These are phyloP conservation scores for Chrysolina haemoptera DNA, from an alignment of 2,888 invertebrate genomes.

Conservation along the genomic window DNA sequence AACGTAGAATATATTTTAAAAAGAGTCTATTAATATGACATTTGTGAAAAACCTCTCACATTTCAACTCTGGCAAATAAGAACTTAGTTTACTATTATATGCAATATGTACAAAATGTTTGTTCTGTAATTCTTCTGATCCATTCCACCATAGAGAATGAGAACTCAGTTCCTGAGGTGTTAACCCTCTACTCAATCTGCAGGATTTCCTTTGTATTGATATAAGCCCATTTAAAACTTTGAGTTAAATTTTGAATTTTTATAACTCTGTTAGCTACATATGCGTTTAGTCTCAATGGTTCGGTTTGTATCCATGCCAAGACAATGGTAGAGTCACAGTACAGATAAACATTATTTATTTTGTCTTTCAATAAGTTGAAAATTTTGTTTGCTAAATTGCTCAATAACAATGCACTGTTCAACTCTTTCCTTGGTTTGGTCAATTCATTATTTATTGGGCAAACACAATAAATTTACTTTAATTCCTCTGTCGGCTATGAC, in stretches of 20 bases:
- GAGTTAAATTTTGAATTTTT: background rate
- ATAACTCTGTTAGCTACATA: constrained; percentile 4
- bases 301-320: constrained; percentile 15
- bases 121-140: background rate
- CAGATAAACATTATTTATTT: constrained; percentile 7
- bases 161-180: constrained; percentile 14
- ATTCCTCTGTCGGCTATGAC: background rate
- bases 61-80: background rate
- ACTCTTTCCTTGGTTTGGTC: constrained; percentile 19
- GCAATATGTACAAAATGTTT: constrained; percentile 11
- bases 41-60: background rate
- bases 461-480: background rate
- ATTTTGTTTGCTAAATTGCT: constrained; percentile 12
- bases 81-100: background rate
- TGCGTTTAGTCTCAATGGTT: constrained; percentile 18
- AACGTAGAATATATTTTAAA: background rate
- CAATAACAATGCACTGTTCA: constrained; percentile 21
- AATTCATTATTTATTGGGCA: constrained; percentile 20
- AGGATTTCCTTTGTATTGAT: constrained; percentile 1
- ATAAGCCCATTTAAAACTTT: background rate
- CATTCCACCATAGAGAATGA: constrained; percentile 15
- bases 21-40: background rate
- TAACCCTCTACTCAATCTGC: constrained; percentile 21
- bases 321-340: constrained; percentile 20
- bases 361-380: background rate